These are phyloP conservation scores for Cossypha niveicapilla DNA, from an alignment of 2,797 vertebrate species.

Conservation along the genomic window DNA sequence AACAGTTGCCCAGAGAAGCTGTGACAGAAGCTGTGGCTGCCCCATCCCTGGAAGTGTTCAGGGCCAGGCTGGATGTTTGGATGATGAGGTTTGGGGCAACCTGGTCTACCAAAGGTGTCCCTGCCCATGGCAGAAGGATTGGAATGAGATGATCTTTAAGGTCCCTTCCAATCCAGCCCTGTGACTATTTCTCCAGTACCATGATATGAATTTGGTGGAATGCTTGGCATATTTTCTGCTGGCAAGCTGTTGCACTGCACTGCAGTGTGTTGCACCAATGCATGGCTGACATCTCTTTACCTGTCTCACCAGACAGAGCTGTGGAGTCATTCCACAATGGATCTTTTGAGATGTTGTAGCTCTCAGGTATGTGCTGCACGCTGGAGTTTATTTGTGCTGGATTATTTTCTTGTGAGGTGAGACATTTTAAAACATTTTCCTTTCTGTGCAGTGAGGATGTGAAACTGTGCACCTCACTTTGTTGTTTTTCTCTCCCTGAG, in stretches of 20 bases:
- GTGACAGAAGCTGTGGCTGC: background rate
- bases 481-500: background rate
- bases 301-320: background rate
- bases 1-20: background rate
- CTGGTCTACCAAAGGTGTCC: too few relatives aligned
- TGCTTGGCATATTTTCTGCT: background rate
- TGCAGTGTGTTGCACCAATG: background rate
- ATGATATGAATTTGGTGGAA: background rate
- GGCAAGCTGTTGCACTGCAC: background rate
- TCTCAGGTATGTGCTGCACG: fast-evolving
- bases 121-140: background rate
- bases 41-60: background rate
- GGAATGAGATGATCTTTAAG: too few relatives aligned
- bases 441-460: background rate
- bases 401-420: background rate
- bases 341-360: background rate
- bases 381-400: background rate
- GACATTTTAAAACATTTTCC: background rate
- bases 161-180: background rate
- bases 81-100: background rate
- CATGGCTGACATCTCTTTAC: background rate
- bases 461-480: background rate
- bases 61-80: background rate
- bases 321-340: background rate
- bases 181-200: fast-evolving